Base-by-base conservation (phyloP, 2,888 invertebrate genomes). In the Apoda limacodes region DNA sequence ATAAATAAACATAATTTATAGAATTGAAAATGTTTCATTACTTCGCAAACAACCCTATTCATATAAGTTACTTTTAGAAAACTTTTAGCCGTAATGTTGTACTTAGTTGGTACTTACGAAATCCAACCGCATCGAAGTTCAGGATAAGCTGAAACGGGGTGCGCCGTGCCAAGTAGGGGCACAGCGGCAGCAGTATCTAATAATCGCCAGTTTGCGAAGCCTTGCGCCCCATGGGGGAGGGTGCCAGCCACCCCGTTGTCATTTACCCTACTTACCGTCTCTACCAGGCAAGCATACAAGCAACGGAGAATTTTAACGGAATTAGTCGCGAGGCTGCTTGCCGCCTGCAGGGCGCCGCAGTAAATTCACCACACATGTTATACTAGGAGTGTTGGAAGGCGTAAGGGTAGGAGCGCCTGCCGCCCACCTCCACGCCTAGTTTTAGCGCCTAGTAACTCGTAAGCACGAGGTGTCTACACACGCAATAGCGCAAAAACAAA, bases 331-430 rank as follows among this genome's bases (percentile, higher is more conserved):
- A 60, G 53, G 56, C 17, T 43, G 46, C 44, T 42, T 49, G 52
- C 66, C 78, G 76, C 67, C 76, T 63, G 65, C 66, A 63, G 70
- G 78, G 78, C 78, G 78, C 75, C 78, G 63, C 65, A 66, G 74
- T 75, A 72, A 65, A 74, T 75, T 71, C 71, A 52, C 53, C 50
- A 61, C 66, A 67, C 61, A 65, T 60, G 65, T 56, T 60, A 57
- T 58, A 59, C 39, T 39, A 42, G 44, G 43, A 45, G 38, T 31
- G 28, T 15, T 25, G 49, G 41, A 40, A 45, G 53, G 52, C 47
- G 48, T 48, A 48, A 42, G 52, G 50, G 48, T 36, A 40, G 44
- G 40, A 32, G 44, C 35, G 30, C 35, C 37, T 43, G 28, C 65
- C 68, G 40, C 66, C 69, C 68, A 61, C 70, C 72, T 61, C 72